Evolutionary conservation across 2,888 invertebrate genomes (phyloP), one percentile per base, ranked within the genome.

Genomic region (Timema podura): DNA sequence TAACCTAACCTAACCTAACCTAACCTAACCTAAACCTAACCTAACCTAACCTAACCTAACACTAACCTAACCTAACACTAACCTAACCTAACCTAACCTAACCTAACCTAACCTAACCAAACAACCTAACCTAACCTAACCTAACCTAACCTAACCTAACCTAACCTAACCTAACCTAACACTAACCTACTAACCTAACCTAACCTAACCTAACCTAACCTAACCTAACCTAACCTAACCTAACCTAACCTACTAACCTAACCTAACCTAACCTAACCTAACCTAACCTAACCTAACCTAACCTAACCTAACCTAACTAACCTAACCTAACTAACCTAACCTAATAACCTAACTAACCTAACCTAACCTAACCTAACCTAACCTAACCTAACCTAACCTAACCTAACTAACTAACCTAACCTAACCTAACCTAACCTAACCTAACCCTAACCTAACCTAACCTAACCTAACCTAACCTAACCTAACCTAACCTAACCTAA

Each of bases 141-240:
- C 71, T 65, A 70, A 72, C 72, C 71, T 69, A 73, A 72, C 70
- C 71, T 68, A 69, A 73, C 70, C 68, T 48, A 69, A 71, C 68
- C 71, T 70, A 51, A 67, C 51, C 67, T 54, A 54, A 54, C 54
- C 54, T 54, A 54, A 54, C 54, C 54, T 54, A 54, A 54, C 54
- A n/a, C n/a, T 49, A n/a, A n/a, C n/a, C n/a, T n/a, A 46, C 67
- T 51, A 51, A 67, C 51, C 67, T 51, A 51, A 67, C 51, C 67
- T 51, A 11, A 67, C 61, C 61, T 61, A 61, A 68, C 61, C 68
- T 61, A 61, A 68, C 61, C 68, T 61, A 61, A 68, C 61, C 68
- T 49, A 59, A 68, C 61, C 57, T 59, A 59, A 59, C 59, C 57
- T 68, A 68, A 68, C 45, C 68, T 48, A 61, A 68, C 54, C 64